A percentile compares a stretch with the other conserved stretches of the same genome.
Evolutionary conservation across 2,797 vertebrate species (phyloP).

Genomic region (Enteromius unitaeniatus): DNA sequence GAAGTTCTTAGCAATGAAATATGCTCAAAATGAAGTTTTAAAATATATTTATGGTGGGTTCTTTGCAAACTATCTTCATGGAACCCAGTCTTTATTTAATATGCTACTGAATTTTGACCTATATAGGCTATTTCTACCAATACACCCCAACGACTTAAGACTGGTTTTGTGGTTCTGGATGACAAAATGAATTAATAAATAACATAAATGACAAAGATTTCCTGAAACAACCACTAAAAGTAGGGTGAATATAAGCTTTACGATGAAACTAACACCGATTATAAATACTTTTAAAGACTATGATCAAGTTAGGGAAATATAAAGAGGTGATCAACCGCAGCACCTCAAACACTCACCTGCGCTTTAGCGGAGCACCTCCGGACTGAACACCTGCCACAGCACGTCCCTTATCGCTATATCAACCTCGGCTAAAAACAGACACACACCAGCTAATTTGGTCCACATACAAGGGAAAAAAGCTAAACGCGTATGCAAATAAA

Average conservation of each 20-base stretch:
- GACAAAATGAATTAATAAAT: not conserved
- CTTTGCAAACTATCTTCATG: too few relatives aligned
- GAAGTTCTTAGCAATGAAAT: too few relatives aligned
- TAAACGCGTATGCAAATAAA: conserved; percentile 26
- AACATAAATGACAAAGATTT: not conserved
- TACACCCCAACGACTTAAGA: too few relatives aligned
- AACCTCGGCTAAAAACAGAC: not conserved
- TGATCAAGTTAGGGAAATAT: not conserved
- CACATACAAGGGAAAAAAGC: not conserved
- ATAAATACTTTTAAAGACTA: not conserved
- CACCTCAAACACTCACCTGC: conserved; percentile 9
- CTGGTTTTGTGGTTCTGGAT: too few relatives aligned
- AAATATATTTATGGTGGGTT: too few relatives aligned
- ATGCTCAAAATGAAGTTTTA: too few relatives aligned
- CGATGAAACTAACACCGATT: not conserved
- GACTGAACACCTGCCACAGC: not conserved
- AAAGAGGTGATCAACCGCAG: not conserved
- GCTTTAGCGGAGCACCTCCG: not conserved
- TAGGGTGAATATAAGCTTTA: too few relatives aligned
- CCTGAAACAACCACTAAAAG: not conserved
- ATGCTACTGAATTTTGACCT: too few relatives aligned
- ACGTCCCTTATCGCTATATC: not conserved
- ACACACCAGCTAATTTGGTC: not conserved
- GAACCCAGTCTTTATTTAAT: too few relatives aligned
- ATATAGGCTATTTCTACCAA: too few relatives aligned